Evolutionary conservation across 2,113 vertebrate species (phyloP), one percentile per base, ranked within the genome.

Genomic region (Eidolon helvum): DNA sequence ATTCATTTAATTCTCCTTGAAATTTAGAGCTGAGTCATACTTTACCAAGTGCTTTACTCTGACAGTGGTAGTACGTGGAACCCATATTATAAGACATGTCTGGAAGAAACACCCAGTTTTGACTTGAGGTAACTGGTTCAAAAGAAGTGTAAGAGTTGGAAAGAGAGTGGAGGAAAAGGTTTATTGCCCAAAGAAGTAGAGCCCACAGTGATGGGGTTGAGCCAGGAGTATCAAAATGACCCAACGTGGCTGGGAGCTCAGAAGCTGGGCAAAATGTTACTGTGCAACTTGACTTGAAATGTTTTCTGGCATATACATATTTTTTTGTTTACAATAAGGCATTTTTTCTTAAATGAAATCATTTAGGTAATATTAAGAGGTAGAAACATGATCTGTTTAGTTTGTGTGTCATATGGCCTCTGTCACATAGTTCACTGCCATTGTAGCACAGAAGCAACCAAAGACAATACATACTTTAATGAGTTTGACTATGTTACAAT

Each of bases 211-310:
- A 16, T n/a, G 28, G 19, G 50, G 4, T 28, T 40, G 33, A 77
- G 5, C 30, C 16, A 18, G 16, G 16, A 24, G 4, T 35, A 15
- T 40, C 7, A 12, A 48, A 35, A 26, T 57, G 7, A 33, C 21
- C 33, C 22, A 0, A 12, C 24, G 1, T 2, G 11, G 2, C 55
- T 28, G 38, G 18, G 15, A 28, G 5, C 15, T 78, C 5, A 21
- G 26, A 61, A 11, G 14, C 50, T 63, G 22, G 7, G 11, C 10
- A 15, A 78, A 77, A 7, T 45, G 45, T 30, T 55, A 2, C 18
- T 79, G 16, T 69, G 22, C 10, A 61, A 1, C 10, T 11, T 43
- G 10, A 15, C 3, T 35, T 28, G 66, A 91, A 26, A 65, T 75
- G 3, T 65, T 19, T 93, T 65, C 38, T 55, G 9, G 7, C 45